phyloP scores from a whole-genome alignment of 1,140 invertebrate genomes.

The Drosophila repletoides region DNA sequence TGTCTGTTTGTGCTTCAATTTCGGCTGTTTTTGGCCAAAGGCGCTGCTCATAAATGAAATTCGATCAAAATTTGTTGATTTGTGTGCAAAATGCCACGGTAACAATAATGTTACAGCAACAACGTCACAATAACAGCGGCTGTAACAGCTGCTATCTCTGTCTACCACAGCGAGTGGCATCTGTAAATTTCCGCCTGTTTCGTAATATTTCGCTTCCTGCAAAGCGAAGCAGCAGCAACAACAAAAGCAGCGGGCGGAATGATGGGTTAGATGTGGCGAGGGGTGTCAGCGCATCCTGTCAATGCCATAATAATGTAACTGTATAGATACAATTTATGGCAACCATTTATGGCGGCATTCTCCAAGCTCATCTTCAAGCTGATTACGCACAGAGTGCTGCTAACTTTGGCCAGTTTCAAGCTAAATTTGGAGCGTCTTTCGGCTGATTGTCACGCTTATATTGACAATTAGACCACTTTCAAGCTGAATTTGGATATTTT shows the following conservation, averaged over 20 bases:
- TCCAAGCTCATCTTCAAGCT: too few relatives aligned
- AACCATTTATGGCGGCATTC: constrained; percentile 23
- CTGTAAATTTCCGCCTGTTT: constrained; percentile 32
- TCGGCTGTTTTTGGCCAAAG: constrained; percentile 16
- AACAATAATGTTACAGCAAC: constrained; percentile 10
- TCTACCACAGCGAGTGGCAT: background rate
- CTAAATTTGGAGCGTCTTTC: too few relatives aligned
- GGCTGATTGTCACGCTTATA: too few relatives aligned
- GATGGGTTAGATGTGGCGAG: too few relatives aligned
- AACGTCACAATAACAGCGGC: background rate
- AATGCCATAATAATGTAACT: constrained; percentile 5
- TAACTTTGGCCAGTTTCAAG: too few relatives aligned
- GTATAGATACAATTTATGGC: constrained; percentile 18
- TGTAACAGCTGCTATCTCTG: constrained; percentile 15
- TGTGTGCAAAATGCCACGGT: constrained; percentile 29
- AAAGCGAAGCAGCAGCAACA: constrained; percentile 14
- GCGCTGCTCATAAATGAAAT: constrained; percentile 26
- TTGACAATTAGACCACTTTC: too few relatives aligned
- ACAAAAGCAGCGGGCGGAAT: background rate
- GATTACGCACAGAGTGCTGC: too few relatives aligned
- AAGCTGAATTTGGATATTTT: too few relatives aligned
- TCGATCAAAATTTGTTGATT: constrained; percentile 41
- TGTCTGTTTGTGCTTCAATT: background rate
- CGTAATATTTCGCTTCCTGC: constrained; percentile 35
- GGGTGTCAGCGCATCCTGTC: constrained; percentile 35